phyloP scores from a whole-genome alignment of 2,797 vertebrate species.

The Pangasius krempfi region DNA sequence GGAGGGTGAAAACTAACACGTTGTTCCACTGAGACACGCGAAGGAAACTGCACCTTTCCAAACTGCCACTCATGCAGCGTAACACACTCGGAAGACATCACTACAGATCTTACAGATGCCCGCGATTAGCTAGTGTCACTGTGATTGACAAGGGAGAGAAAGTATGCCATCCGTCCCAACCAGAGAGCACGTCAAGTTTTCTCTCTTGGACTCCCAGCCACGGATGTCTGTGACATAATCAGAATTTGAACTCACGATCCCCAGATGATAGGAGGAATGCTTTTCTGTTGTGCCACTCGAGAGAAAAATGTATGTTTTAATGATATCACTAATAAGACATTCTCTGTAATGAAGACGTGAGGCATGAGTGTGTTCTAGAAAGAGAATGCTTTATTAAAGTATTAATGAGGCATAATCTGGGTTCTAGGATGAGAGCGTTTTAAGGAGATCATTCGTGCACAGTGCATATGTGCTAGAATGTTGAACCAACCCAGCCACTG shows the following conservation, averaged over 20 bases:
- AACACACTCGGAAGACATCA: neutral
- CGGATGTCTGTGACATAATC: neutral
- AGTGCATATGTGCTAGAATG: neutral
- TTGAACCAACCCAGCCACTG: no score
- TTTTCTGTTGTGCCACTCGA: neutral
- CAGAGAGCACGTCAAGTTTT: neutral
- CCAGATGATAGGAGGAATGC: neutral
- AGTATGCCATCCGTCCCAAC: neutral
- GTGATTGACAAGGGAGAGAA: neutral
- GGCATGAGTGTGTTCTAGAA: neutral
- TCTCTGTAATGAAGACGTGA: neutral
- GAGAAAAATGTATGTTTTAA: neutral
- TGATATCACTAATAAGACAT: neutral
- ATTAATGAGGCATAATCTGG: neutral
- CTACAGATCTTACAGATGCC: neutral
- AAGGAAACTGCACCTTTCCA: neutral
- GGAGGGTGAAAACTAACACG: neutral
- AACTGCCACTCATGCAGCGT: neutral
- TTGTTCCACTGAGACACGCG: neutral
- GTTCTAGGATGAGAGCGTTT: neutral
- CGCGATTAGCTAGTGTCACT: neutral
- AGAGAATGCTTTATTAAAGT: neutral
- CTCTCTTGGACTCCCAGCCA: neutral
- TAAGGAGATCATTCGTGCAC: neutral
- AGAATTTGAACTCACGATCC: neutral